Conservation (phyloP, 2,797 vertebrate species). For the Trematomus bernacchii region DNA sequence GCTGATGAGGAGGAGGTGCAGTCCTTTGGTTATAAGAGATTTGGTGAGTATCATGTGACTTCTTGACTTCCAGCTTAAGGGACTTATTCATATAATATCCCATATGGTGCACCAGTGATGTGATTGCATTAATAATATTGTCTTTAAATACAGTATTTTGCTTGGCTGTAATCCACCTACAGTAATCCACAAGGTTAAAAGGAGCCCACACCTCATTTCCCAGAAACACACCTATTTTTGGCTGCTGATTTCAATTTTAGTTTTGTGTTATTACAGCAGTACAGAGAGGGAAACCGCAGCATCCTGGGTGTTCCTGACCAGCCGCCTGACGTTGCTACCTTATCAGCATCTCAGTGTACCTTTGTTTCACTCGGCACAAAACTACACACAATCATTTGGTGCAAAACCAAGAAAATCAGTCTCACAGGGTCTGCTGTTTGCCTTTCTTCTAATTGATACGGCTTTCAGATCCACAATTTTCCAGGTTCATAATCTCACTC, state of each 20-base stretch:
- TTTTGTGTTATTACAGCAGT: conserved; percentile 39
- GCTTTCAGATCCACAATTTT: conserved; percentile 5
- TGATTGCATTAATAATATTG: conserved; percentile 22
- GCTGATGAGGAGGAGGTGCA: conserved; percentile 98
- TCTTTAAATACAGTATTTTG: conserved; percentile 30
- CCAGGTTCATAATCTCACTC: conserved; percentile 34
- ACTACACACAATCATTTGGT: conserved; percentile 19
- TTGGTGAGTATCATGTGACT: conserved; percentile 90
- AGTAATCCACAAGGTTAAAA: conserved; percentile 42
- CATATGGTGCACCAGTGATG: conserved; percentile 18
- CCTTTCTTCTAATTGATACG: conserved; percentile 1
- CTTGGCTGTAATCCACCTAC: conserved; percentile 29
- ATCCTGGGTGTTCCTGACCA: conserved; percentile 73
- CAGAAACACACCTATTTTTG: conserved; percentile 66
- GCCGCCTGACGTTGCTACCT: conserved; percentile 41
- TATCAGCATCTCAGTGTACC: conserved; percentile 38
- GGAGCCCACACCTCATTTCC: conserved; percentile 46
- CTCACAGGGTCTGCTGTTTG: conserved; percentile 21
- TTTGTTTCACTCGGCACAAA: conserved; percentile 31
- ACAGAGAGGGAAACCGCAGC: conserved; percentile 45
- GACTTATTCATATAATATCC: neutral
- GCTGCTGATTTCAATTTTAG: conserved; percentile 39
- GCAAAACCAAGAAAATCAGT: conserved; percentile 24
- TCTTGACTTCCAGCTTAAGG: conserved; percentile 22
- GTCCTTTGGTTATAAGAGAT: conserved; percentile 99